phyloP scores from a whole-genome alignment of 2,113 vertebrate species.

The Sprattus sprattus region DNA sequence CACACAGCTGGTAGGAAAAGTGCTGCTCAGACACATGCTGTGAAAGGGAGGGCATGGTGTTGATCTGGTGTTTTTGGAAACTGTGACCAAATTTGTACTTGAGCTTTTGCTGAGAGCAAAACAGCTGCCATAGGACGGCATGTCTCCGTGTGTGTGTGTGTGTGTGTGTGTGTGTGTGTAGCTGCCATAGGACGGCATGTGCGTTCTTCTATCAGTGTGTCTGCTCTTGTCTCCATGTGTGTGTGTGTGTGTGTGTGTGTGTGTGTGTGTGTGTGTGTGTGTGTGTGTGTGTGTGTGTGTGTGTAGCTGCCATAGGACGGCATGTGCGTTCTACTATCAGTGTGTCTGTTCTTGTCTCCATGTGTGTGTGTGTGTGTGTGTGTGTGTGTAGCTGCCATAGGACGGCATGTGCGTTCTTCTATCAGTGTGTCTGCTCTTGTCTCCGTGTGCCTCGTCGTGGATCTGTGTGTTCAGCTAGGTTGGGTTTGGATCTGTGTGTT shows the following conservation, averaged over 20 bases:
- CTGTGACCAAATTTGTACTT: neutral
- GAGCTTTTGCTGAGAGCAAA: neutral
- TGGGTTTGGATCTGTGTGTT: neutral
- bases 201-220: neutral
- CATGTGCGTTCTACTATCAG: neutral
- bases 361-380: too few relatives aligned
- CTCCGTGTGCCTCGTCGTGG: neutral
- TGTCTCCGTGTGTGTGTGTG: neutral
- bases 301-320: neutral
- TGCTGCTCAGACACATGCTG: neutral
- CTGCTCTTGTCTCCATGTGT: neutral
- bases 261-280: too few relatives aligned
- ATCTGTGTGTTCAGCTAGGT: neutral
- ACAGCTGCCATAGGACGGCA: neutral
- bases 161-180: neutral
- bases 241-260: neutral
- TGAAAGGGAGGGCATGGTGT: conserved; percentile 1
- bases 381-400: too few relatives aligned
- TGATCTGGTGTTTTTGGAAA: neutral
- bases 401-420: neutral
- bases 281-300: too few relatives aligned
- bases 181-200: neutral
- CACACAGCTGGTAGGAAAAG: neutral
- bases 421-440: neutral
- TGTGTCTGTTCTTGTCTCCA: too few relatives aligned